Evolutionary conservation across 2,797 vertebrate species (phyloP), one percentile per base, ranked within the genome.

Genomic region (Selene dorsalis): DNA sequence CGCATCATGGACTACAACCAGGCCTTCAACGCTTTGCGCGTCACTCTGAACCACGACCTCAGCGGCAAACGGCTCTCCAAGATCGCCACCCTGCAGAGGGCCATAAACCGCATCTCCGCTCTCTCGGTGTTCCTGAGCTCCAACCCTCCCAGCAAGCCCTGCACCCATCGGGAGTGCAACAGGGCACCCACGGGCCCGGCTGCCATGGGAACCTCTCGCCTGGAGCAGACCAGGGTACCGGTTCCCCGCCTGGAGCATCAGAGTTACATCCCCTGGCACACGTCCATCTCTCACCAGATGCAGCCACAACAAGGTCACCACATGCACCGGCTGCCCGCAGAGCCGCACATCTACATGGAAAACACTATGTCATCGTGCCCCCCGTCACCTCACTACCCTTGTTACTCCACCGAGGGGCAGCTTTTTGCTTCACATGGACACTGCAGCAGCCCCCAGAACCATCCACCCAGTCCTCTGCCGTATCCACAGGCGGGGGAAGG

Each of bases 1-100:
- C 96, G 97, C 80, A 98, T 99, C 87, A 93, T 99, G 94, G 97
- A 99, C 90, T 99, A 99, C 93, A 99, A 99, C 85, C 96, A 97
- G 87, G 97, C 97, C 4, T 99, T 99, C 86, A 98, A 99, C 1
- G 97, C 97, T 17, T 94, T 99, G 48, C 96, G 97, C 0, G 83
- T 96, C 11, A 93, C 95, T 17, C 94, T 99, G 59, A 96, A 94
- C 57, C 97, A 99, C 0, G 97, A 99, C 93, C 95, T 97, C 12
- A 94, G 94, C 0, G 97, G 97, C 75, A 99, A 99, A 87, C 93
- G 97, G 2, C 95, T 99, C 35, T 99, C 98, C 28, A 99, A 99
- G 94, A 99, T 98, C 0, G 96, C 98, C 11, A 99, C 98, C 0
- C 93, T 99, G 28, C 96, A 97, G 80, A 89, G 96, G 45, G 96